These are phyloP conservation scores for Corvus cornix DNA, from an alignment of 2,113 vertebrate genomes.

Conservation along the genomic window DNA sequence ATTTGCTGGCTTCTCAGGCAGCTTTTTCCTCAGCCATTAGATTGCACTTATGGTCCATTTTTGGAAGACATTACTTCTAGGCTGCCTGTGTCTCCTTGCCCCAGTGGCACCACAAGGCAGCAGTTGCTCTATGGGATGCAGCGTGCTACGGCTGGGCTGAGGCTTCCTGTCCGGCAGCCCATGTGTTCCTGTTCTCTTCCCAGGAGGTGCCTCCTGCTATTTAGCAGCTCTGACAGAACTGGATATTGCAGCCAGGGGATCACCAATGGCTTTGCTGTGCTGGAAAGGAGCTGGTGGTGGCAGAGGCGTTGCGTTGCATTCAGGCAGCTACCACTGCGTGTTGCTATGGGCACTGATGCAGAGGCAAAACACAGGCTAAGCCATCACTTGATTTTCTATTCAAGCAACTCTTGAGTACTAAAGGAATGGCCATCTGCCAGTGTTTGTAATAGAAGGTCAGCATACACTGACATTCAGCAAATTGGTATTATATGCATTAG, in stretches of 20 bases:
- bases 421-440: conserved; percentile 73
- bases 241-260: background rate
- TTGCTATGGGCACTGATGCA: conserved; percentile 56
- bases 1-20: background rate
- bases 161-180: background rate
- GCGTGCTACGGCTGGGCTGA: background rate
- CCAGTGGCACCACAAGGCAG: background rate
- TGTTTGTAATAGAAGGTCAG: conserved; percentile 70
- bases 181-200: background rate
- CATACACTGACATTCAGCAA: conserved; percentile 61
- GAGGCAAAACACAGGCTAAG: conserved; percentile 5
- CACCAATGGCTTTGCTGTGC: background rate
- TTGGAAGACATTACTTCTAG: background rate
- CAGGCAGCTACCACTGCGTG: background rate
- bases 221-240: background rate
- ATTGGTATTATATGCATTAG: conserved; percentile 51
- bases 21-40: background rate
- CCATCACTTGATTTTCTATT: conserved; percentile 55
- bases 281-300: conserved; percentile 17
- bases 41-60: background rate
- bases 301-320: background rate
- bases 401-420: conserved; percentile 49
- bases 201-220: background rate
- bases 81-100: background rate
- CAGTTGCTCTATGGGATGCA: background rate